A percentile compares a stretch with the other conserved stretches of the same genome.
Evolutionary conservation across 2,888 invertebrate species (phyloP).

Genomic region (Pachycephus smyrnensis): DNA sequence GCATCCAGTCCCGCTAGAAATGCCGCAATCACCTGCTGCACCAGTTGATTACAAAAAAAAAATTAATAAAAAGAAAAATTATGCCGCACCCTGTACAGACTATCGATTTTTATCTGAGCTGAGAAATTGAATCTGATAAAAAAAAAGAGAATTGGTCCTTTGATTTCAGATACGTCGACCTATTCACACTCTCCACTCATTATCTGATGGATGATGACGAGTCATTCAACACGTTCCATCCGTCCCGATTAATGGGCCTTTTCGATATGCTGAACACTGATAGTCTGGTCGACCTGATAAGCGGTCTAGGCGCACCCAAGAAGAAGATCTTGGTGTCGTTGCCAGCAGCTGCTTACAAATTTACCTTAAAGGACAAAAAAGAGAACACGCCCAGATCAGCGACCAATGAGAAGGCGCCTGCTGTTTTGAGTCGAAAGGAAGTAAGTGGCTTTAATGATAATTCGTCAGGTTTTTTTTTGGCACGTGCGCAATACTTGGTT

Average conservation of each 20-base stretch:
- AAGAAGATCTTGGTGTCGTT: conserved; percentile 79
- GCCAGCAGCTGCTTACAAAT: conserved; percentile 78
- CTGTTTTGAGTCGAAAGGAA: conserved; percentile 72
- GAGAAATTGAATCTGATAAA: too few species aligned
- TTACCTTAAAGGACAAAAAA: conserved; percentile 74
- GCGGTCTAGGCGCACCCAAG: conserved; percentile 78
- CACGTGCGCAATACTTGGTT: too few species aligned
- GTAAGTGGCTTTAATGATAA: conserved; percentile 41
- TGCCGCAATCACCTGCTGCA: conserved; percentile 39
- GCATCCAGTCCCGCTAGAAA: conserved; percentile 22
- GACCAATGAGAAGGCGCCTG: conserved; percentile 71
- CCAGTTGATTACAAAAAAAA: conserved; percentile 26
- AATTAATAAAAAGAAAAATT: too few species aligned
- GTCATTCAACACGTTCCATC: conserved; percentile 75
- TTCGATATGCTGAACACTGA: conserved; percentile 85
- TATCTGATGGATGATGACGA: conserved; percentile 76
- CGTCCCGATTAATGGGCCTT: conserved; percentile 79
- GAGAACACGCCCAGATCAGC: conserved; percentile 79
- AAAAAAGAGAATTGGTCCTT: too few species aligned
- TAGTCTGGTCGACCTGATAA: conserved; percentile 79
- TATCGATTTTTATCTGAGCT: too few species aligned
- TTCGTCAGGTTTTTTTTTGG: too few species aligned
- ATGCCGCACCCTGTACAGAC: too few species aligned
- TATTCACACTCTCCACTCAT: conserved; percentile 78
- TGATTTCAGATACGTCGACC: conserved; percentile 70